Percentiles rank a stretch among this genome's conserved stretches.
Conservation (phyloP, 2,888 invertebrate genomes). For the Ichneumoninae sp. region DNA sequence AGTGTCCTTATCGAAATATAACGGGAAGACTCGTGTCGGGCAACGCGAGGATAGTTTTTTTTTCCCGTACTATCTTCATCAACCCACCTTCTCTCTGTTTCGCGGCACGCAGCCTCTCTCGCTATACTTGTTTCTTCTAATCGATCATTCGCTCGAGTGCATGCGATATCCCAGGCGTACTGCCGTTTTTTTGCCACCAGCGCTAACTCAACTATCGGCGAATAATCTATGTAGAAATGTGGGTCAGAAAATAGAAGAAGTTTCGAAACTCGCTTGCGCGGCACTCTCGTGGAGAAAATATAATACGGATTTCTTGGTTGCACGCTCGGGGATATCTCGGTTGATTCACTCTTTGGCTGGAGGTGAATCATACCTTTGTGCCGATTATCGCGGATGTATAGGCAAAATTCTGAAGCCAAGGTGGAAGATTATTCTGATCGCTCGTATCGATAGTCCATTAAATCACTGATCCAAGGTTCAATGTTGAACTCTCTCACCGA, state of each 20-base stretch:
- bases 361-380: conserved; percentile 51
- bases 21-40: conserved; percentile 53
- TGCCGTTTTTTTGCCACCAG: conserved; percentile 19
- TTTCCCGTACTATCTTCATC: conserved; percentile 45
- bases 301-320: conserved; percentile 4
- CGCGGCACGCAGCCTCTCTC: conserved; percentile 1
- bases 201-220: neutral
- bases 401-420: conserved; percentile 15
- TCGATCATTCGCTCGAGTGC: conserved; percentile 45
- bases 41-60: conserved; percentile 15
- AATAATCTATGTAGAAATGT: conserved; percentile 42
- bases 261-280: conserved; percentile 22
- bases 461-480: conserved; percentile 6
- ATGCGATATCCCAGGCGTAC: conserved; percentile 9
- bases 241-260: conserved; percentile 48
- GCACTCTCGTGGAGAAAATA: neutral
- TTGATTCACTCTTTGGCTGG: conserved; percentile 38
- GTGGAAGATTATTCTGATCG: conserved; percentile 24
- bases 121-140: conserved; percentile 32
- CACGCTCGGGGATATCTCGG: conserved; percentile 1
- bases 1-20: conserved; percentile 56
- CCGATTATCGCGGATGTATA: conserved; percentile 31
- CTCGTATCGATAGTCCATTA: neutral
- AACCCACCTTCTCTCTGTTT: conserved; percentile 40
- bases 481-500: neutral